These are phyloP conservation scores for Odiellus spinosus DNA, from an alignment of 2,888 invertebrate genomes.

Conservation along the genomic window DNA sequence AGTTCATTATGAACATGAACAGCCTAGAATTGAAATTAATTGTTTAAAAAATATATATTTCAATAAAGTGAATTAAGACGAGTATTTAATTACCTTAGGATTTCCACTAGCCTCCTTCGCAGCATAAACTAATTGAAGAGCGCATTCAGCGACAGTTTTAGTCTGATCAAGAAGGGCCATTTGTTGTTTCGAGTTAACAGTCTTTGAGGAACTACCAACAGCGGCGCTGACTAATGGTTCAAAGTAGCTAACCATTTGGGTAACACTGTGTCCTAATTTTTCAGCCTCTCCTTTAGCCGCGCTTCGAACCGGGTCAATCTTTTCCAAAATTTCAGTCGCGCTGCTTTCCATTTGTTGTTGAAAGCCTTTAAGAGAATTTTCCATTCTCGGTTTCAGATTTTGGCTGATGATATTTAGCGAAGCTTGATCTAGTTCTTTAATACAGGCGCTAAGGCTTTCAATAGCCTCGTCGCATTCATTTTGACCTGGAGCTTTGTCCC, in stretches of 20 bases:
- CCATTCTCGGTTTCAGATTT: conserved; percentile 48
- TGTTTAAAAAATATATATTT: conserved; percentile 1
- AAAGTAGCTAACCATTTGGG: conserved; percentile 48
- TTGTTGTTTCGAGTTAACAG: conserved; percentile 73
- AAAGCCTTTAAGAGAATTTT: conserved; percentile 50
- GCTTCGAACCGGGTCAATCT: conserved; percentile 62
- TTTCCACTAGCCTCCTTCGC: conserved; percentile 85
- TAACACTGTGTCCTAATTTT: conserved; percentile 71
- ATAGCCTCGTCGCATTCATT: conserved; percentile 75
- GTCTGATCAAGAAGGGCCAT: conserved; percentile 73
- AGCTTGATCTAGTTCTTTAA: conserved; percentile 69
- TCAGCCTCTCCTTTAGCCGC: conserved; percentile 85
- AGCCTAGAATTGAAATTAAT: conserved; percentile 49
- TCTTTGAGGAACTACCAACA: conserved; percentile 65
- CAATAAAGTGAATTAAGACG: not conserved
- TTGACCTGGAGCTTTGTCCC: conserved; percentile 91
- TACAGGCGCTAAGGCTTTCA: conserved; percentile 53
- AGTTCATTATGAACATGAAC: conserved; percentile 60
- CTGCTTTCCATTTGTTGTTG: conserved; percentile 63
- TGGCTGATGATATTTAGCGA: conserved; percentile 75
- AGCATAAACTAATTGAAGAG: conserved; percentile 63
- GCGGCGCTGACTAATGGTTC: conserved; percentile 70
- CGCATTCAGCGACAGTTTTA: conserved; percentile 87
- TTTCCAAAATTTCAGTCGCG: conserved; percentile 62
- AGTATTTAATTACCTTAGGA: conserved; percentile 44